A percentile compares a stretch with the other conserved stretches of the same genome.
These are phyloP conservation scores for Eulithis testata DNA, from an alignment of 2,888 invertebrate species.

Conservation along the genomic window DNA sequence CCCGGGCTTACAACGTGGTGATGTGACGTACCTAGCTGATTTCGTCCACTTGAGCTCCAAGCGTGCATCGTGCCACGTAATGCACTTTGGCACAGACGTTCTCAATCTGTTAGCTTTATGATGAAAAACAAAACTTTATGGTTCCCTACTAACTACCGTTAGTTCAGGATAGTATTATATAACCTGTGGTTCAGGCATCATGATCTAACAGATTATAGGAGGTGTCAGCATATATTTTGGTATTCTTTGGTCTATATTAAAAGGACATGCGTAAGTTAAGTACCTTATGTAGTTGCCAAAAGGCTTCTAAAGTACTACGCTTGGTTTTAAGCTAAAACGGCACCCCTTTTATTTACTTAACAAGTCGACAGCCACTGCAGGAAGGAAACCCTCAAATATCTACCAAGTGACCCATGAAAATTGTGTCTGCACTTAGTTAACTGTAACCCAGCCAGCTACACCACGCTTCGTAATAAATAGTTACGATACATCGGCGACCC, in stretches of 20 bases:
- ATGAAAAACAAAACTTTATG: no score
- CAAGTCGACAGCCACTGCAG: neutral
- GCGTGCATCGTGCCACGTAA: slow-evolving; percentile 12
- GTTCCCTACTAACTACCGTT: no score
- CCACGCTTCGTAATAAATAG: slow-evolving; percentile 1
- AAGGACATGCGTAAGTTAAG: no score
- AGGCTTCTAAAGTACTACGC: no score
- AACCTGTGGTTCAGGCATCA: no score
- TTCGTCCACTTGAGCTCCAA: slow-evolving; percentile 9
- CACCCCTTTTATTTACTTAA: no score
- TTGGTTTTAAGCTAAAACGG: no score
- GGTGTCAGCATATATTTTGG: no score
- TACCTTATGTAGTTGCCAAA: no score
- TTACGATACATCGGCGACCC: slow-evolving; percentile 7
- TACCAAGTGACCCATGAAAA: neutral
- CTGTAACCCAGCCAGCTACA: neutral
- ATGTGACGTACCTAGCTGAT: slow-evolving; percentile 25
- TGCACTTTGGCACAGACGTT: slow-evolving; percentile 15
- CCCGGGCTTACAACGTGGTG: slow-evolving; percentile 30
- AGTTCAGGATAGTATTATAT: no score
- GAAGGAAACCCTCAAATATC: neutral
- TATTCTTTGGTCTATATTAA: no score
- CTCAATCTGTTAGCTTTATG: slow-evolving; percentile 21
- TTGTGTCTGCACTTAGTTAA: neutral
- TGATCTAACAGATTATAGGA: no score